Evolutionary conservation across 2,113 vertebrate species (phyloP), one percentile per base, ranked within the genome.

Genomic region (Chloropsis hardwickii): DNA sequence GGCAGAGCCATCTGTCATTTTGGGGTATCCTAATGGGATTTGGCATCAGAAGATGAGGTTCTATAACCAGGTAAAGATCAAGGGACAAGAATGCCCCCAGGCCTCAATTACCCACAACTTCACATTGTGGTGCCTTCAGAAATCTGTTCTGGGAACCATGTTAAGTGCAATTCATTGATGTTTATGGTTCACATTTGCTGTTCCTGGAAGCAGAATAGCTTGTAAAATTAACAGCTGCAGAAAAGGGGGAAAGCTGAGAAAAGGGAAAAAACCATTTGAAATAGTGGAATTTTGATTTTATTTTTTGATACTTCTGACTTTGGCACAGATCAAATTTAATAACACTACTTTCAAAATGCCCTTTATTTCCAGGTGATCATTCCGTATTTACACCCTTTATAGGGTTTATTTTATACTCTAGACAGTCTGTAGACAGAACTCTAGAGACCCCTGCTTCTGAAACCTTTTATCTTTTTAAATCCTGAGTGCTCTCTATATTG

Each of bases 1-100:
- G 92, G 95, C 94, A 98, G 86, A 90, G 94, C 97, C 98, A 98
- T 98, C 98, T 98, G 97, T 98, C 97, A 95, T 96, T 92, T 94
- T 81, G 96, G 98, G 95, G 94, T 96, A 94, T 97, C 97, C 97
- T 98, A 97, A 98, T 97, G 96, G 98, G 97, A 98, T 97, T 90
- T 98, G 98, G 98, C 98, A 97, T 48, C 35, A 69, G 95, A 88
- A 88, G 90, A 92, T 88, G 91, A 97, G 94, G 95, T 96, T 94
- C 96, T 94, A 91, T 92, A 94, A 98, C 92, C 91, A 96, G 96
- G 96, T 90, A 42, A 96, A 94, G 79, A 96, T 83, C 58, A 88
- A 95, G 93, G 96, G 90, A 97, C 91, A 96, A 95, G 94, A 94
- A 95, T 95, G 97, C 98, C 97, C 96, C 14, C 37, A 79, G 97